Percentiles rank a stretch among this genome's conserved stretches.
phyloP scores from a whole-genome alignment of 2,797 vertebrate species.

The Xyrichtys novacula region DNA sequence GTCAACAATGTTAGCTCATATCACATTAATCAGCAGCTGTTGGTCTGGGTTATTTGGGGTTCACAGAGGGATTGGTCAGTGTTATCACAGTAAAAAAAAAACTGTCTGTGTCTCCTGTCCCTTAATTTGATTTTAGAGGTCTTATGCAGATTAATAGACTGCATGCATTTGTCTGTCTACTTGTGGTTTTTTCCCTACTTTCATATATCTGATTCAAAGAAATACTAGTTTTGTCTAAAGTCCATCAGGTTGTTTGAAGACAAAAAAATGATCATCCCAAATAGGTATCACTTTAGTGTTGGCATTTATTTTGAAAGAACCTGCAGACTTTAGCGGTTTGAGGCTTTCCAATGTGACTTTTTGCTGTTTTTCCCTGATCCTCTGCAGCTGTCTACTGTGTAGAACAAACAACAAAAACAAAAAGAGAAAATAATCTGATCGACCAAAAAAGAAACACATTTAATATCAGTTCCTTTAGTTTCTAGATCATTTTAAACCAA shows the following conservation, averaged over 20 bases:
- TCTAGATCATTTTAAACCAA: constrained; percentile 25
- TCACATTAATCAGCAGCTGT: constrained; percentile 62
- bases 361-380: neutral
- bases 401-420: neutral
- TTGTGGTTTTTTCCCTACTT: constrained; percentile 14
- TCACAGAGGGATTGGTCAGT: constrained; percentile 54
- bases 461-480: constrained; percentile 12
- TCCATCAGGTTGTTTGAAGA: neutral
- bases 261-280: neutral
- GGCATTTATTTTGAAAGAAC: neutral
- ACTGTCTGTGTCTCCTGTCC: constrained; percentile 39
- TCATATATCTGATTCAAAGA: constrained; percentile 1
- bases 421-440: neutral
- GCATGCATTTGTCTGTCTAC: constrained; percentile 7
- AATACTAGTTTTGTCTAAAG: neutral
- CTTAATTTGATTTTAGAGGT: constrained; percentile 54
- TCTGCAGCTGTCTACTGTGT: too few relatives aligned
- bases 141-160: constrained; percentile 40
- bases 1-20: constrained; percentile 9
- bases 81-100: constrained; percentile 63
- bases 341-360: constrained; percentile 2
- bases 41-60: constrained; percentile 60
- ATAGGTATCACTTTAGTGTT: neutral
- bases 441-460: neutral
- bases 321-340: neutral